Evolutionary conservation across 2,888 invertebrate genomes (phyloP), one percentile per base, ranked within the genome.

Genomic region (Stramonita haemastoma): DNA sequence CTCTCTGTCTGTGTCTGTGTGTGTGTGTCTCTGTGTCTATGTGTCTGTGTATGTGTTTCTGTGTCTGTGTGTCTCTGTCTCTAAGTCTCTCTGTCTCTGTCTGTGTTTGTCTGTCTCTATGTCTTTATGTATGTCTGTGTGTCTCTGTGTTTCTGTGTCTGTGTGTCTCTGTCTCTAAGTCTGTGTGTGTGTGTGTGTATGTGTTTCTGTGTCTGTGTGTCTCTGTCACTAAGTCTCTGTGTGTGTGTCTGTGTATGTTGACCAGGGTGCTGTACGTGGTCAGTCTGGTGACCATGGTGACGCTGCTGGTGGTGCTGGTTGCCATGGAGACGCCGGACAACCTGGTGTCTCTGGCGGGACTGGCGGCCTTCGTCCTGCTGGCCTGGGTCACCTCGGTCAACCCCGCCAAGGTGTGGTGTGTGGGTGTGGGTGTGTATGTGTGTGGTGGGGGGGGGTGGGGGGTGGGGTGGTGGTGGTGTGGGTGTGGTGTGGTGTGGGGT

Each of bases 331-430:
- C 91, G 0, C 95, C 95, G 0, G 86, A 92, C 36, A 95, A 95
- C 89, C 93, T 95, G 1, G 90, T 95, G 15, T 95, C 95, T 0
- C 91, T 93, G 15, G 91, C 91, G 32, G 95, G 95, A 0, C 91
- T 95, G 73, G 90, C 93, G 2, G 91, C 92, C 57, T 95, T 94
- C 90, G 88, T 95, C 29, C 8, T 95, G 0, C 56, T 95, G 13
- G 93, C 94, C 88, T 95, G 92, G 88, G 83, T 95, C 13, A 94
- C 93, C 84, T 95, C 95, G 15, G 88, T 93, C 56, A 93, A 93
- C 89, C 95, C 95, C 0, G 93, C 94, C 46, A 93, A 93, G 93
- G 95, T 95, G 77, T 77, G 26, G 29, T 22, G 77, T 29, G 26
- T 22, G 77, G 26, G 26, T 26, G 77, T 77, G 2, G 26, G 19